Percentiles rank a stretch among this genome's conserved stretches.
These are phyloP conservation scores for Calameuta idolon DNA, from an alignment of 2,888 invertebrate species.

Conservation along the genomic window DNA sequence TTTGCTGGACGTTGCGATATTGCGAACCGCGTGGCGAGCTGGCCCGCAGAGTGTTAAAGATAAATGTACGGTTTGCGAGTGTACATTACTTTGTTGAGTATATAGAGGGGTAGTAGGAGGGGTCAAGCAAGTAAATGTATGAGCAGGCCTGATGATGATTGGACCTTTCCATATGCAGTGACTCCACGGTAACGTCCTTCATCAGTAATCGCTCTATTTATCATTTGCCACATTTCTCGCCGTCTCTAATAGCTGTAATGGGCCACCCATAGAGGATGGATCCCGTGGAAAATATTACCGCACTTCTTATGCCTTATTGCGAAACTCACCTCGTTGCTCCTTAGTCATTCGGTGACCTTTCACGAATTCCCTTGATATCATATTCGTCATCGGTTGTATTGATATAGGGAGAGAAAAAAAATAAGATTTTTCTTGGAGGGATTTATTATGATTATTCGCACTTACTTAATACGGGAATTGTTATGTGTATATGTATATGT, in stretches of 20 bases:
- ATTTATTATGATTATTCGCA: background rate
- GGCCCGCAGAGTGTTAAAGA: constrained; percentile 30
- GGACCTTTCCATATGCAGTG: constrained; percentile 49
- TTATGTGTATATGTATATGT: background rate
- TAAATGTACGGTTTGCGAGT: constrained; percentile 43
- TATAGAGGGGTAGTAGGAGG: constrained; percentile 2
- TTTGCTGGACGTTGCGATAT: background rate
- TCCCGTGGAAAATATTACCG: constrained; percentile 40
- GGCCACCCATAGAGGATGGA: constrained; percentile 49
- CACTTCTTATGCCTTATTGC: constrained; percentile 13
- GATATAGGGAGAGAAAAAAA: constrained; percentile 1
- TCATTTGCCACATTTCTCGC: constrained; percentile 56
- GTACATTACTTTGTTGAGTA: constrained; percentile 28
- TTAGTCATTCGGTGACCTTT: background rate
- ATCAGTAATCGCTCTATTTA: constrained; percentile 62
- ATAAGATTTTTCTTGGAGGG: background rate
- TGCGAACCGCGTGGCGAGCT: background rate
- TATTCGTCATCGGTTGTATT: constrained; percentile 6
- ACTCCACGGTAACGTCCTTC: constrained; percentile 30
- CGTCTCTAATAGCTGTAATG: constrained; percentile 44
- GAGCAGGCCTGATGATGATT: constrained; percentile 51
- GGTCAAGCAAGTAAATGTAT: constrained; percentile 19
- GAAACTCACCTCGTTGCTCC: background rate
- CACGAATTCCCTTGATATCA: background rate
- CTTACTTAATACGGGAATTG: background rate